A percentile compares a stretch with the other conserved stretches of the same genome.
Evolutionary conservation across 2,797 vertebrate species (phyloP).

Genomic region (Loris lydekkerianus): DNA sequence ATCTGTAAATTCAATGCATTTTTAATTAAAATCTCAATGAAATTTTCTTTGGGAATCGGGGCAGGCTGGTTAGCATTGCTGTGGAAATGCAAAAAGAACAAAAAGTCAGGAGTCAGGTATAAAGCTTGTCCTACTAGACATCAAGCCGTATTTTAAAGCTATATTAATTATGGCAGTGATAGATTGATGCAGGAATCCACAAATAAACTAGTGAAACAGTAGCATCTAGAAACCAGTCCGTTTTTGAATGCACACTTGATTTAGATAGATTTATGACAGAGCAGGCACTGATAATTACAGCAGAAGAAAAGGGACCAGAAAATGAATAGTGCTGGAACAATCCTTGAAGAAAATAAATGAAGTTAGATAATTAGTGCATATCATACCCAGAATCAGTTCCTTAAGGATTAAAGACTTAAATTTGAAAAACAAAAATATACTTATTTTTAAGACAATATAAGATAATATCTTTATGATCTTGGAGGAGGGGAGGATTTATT

Average conservation of each 20-base stretch:
- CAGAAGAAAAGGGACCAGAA: background rate
- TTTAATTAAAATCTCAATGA: slow-evolving; percentile 6
- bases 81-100: background rate
- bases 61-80: background rate
- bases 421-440: slow-evolving; percentile 11
- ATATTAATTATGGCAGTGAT: background rate
- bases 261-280: background rate
- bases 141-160: slow-evolving; percentile 7
- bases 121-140: background rate
- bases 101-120: background rate
- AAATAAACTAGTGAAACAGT: background rate
- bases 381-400: background rate
- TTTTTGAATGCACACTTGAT: background rate
- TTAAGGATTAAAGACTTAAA: background rate
- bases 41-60: background rate
- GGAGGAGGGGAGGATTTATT: background rate
- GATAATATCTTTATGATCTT: slow-evolving; percentile 21
- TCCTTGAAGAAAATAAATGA: background rate
- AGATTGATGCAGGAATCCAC: background rate
- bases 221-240: background rate
- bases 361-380: background rate
- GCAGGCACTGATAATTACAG: background rate
- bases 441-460: background rate
- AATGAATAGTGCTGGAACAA: background rate
- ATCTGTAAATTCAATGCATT: slow-evolving; percentile 23